phyloP scores from a whole-genome alignment of 1,140 invertebrate genomes.

The Drosophila rhopaloa region DNA sequence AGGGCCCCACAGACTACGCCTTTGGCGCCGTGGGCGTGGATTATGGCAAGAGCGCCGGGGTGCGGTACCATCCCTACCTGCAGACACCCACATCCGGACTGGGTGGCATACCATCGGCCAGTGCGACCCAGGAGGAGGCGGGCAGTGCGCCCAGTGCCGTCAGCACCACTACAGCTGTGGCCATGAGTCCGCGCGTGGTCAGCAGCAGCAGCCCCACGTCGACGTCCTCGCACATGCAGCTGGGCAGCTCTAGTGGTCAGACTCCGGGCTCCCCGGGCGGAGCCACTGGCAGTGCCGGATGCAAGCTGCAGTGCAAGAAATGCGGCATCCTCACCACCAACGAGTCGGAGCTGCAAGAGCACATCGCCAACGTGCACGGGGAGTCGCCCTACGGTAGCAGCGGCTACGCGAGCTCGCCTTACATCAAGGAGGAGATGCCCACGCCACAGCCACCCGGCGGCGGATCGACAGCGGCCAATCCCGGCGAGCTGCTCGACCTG shows the following conservation, averaged over 20 bases:
- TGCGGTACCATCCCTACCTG: slow-evolving; percentile 81
- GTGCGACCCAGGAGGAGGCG: slow-evolving; percentile 12
- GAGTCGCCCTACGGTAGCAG: slow-evolving; percentile 85
- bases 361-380: slow-evolving; percentile 89
- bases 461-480: slow-evolving; percentile 61
- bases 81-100: slow-evolving; percentile 67
- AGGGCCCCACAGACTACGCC: slow-evolving; percentile 53
- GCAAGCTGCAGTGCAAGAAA: slow-evolving; percentile 89
- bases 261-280: slow-evolving; percentile 87
- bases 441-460: slow-evolving; percentile 70
- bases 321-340: slow-evolving; percentile 91
- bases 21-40: slow-evolving; percentile 23
- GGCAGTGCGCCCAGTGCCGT: slow-evolving; percentile 40
- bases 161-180: slow-evolving; percentile 59
- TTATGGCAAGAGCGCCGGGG: slow-evolving; percentile 39
- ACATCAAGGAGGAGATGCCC: slow-evolving; percentile 83
- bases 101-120: slow-evolving; percentile 32
- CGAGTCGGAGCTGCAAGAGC: slow-evolving; percentile 89
- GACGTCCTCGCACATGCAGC: slow-evolving; percentile 72
- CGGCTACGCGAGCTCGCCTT: slow-evolving; percentile 81
- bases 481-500: slow-evolving; percentile 92
- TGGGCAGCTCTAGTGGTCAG: slow-evolving; percentile 79
- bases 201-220: slow-evolving; percentile 81
- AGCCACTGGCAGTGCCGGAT: slow-evolving; percentile 20
- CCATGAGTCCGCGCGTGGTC: slow-evolving; percentile 81